These are phyloP conservation scores for Drosophila baimaii DNA, from an alignment of 1,140 invertebrate genomes.

Conservation along the genomic window DNA sequence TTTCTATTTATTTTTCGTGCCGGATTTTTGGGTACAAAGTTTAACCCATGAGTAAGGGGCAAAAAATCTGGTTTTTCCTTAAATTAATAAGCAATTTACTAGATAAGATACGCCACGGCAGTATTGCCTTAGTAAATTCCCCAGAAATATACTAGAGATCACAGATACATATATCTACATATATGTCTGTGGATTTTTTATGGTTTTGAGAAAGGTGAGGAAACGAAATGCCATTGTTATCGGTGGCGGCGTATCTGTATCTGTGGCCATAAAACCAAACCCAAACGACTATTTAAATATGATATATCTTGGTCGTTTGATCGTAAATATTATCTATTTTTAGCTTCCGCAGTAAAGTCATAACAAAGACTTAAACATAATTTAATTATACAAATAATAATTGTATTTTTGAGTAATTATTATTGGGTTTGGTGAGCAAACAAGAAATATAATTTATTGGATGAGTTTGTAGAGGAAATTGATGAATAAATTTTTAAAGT, in stretches of 20 bases:
- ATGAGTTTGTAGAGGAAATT: neutral
- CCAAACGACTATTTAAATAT: slow-evolving; percentile 31
- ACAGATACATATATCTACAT: too few relatives aligned
- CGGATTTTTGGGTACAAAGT: slow-evolving; percentile 37
- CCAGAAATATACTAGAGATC: slow-evolving; percentile 17
- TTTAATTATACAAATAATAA: slow-evolving; percentile 6
- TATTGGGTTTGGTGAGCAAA: neutral
- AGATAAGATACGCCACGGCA: slow-evolving; percentile 36
- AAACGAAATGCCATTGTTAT: slow-evolving; percentile 33
- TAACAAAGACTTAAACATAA: slow-evolving; percentile 10
- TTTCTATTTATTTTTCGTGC: slow-evolving; percentile 31
- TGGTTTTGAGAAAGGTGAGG: slow-evolving; percentile 11
- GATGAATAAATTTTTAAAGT: neutral
- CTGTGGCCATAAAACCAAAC: slow-evolving; percentile 41
- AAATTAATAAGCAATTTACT: slow-evolving; percentile 21
- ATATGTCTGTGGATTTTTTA: too few relatives aligned
- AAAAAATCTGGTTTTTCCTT: slow-evolving; percentile 21
- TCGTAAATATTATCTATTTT: slow-evolving; percentile 59
- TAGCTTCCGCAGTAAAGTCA: slow-evolving; percentile 40
- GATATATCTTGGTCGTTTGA: slow-evolving; percentile 30
- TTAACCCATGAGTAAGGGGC: slow-evolving; percentile 16
- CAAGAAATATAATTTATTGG: neutral
- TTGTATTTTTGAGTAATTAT: slow-evolving; percentile 7
- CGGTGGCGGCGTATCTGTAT: slow-evolving; percentile 28
- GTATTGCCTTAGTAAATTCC: slow-evolving; percentile 20